Conservation (phyloP, 2,888 invertebrate species). For the Eupsilia transversa region DNA sequence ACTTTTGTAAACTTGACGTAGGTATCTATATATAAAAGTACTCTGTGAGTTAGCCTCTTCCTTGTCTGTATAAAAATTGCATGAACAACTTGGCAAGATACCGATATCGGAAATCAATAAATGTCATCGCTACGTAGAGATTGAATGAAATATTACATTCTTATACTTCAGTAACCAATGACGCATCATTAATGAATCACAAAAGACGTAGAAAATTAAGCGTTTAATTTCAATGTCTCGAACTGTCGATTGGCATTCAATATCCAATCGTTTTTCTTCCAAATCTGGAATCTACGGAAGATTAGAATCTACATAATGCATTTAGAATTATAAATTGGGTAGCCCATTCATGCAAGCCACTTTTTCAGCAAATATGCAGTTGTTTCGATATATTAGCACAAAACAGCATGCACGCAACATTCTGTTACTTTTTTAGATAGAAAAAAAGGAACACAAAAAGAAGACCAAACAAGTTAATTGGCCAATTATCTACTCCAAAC, state of each 20-base stretch:
- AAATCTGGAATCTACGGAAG: neutral
- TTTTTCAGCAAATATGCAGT: neutral
- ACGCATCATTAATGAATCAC: neutral
- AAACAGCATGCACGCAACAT: too few relatives aligned
- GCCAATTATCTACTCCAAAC: slow-evolving; percentile 4
- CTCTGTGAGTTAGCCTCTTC: too few relatives aligned
- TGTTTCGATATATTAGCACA: neutral
- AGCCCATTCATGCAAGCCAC: neutral
- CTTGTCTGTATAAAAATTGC: neutral
- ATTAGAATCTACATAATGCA: neutral
- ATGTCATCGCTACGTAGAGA: neutral
- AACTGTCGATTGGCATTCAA: neutral
- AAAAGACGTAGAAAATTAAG: neutral
- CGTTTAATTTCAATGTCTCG: neutral
- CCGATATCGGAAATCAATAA: slow-evolving; percentile 8
- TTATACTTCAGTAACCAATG: neutral
- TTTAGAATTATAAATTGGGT: neutral
- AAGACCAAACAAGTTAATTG: slow-evolving; percentile 1
- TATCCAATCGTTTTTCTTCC: neutral
- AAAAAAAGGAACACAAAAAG: too few relatives aligned
- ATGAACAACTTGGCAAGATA: slow-evolving; percentile 2
- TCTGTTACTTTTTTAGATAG: too few relatives aligned
- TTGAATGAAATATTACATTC: slow-evolving; percentile 23
- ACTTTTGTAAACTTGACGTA: neutral
- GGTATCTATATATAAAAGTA: too few relatives aligned